A percentile compares a stretch with the other conserved stretches of the same genome.
These are phyloP conservation scores for Actinia equina DNA, from an alignment of 64 coral and sea anemone species.

Conservation along the genomic window DNA sequence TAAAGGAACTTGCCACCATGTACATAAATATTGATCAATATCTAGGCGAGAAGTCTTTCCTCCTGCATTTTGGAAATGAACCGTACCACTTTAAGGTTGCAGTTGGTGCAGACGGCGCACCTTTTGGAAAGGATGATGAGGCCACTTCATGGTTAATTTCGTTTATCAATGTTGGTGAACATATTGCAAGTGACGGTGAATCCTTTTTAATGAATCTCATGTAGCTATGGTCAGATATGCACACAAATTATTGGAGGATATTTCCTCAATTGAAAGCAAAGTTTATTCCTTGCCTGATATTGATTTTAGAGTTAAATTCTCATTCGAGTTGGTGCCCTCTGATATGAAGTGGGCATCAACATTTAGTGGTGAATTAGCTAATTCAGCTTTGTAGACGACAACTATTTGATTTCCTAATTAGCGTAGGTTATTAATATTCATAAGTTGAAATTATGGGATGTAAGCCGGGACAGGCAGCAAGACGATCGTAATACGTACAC, in stretches of 20 bases:
- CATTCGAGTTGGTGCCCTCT: slow-evolving; percentile 39
- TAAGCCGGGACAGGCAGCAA: no score
- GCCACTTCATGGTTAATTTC: slow-evolving; percentile 46
- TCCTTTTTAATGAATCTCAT: slow-evolving; percentile 34
- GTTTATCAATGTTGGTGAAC: slow-evolving; percentile 38
- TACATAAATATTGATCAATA: no score
- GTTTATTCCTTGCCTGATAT: slow-evolving; percentile 11
- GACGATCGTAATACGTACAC: no score
- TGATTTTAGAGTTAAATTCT: slow-evolving; percentile 36
- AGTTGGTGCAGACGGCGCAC: no score
- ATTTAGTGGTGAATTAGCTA: slow-evolving; percentile 31
- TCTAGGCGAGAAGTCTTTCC: no score
- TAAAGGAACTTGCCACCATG: no score
- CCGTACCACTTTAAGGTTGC: no score
- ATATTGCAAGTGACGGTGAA: slow-evolving; percentile 42
- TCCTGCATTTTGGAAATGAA: no score
- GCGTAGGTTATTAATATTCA: no score
- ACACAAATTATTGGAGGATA: slow-evolving; percentile 30
- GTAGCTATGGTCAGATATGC: slow-evolving; percentile 6
- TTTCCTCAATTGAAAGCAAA: slow-evolving; percentile 17
- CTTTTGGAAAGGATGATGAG: slow-evolving; percentile 55
- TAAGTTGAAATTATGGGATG: no score
- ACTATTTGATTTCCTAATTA: no score
- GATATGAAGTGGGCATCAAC: slow-evolving; percentile 45
- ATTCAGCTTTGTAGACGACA: slow-evolving; percentile 32